Evolutionary conservation across 2,888 invertebrate species (phyloP).

Genomic region (Hydropsyche betteni): DNA sequence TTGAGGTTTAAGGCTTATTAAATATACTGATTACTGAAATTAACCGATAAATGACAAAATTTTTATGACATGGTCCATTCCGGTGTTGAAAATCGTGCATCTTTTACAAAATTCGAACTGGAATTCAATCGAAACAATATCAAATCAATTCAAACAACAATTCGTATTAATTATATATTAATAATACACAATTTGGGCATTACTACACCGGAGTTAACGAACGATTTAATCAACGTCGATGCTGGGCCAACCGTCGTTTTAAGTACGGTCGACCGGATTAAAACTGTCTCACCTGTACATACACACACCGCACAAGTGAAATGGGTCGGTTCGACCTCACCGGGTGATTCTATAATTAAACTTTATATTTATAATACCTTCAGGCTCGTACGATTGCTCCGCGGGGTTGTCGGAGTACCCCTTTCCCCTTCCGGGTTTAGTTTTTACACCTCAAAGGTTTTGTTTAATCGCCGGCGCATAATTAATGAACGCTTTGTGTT

Average conservation of each 20-base stretch:
- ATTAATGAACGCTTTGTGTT: not conserved
- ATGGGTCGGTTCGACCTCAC: not conserved
- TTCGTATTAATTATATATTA: no score
- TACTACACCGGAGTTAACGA: not conserved
- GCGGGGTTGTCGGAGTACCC: not conserved
- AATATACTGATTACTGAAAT: no score
- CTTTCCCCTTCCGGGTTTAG: not conserved
- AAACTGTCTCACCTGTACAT: conserved; percentile 8
- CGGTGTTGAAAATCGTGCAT: no score
- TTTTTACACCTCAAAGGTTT: conserved; percentile 6
- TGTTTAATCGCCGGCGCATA: not conserved
- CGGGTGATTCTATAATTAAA: conserved; percentile 13
- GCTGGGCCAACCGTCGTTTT: not conserved
- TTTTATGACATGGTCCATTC: no score
- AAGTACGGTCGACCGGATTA: conserved; percentile 6
- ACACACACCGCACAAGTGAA: not conserved
- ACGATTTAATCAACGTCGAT: conserved; percentile 9
- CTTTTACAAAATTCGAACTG: no score
- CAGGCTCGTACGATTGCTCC: not conserved
- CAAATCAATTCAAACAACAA: no score
- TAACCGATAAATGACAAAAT: no score
- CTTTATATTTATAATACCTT: conserved; percentile 3
- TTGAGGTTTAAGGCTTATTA: no score
- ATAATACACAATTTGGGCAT: no score
- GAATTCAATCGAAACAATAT: no score